These are phyloP conservation scores for Manis javanica DNA, from an alignment of 2,797 vertebrate genomes.

Conservation along the genomic window DNA sequence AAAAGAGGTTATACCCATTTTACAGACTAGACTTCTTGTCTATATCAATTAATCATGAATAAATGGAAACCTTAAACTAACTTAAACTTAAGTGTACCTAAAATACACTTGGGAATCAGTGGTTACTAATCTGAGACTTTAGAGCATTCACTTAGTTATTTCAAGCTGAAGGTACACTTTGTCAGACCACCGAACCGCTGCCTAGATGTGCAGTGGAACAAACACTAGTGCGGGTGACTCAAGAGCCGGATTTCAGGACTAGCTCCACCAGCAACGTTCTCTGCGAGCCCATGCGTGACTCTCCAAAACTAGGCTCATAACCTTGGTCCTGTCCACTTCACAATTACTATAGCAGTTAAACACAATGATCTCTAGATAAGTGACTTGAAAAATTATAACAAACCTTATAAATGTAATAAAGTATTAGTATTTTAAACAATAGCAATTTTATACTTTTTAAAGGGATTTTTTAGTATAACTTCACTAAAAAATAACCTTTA, in stretches of 20 bases:
- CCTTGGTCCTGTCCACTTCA: neutral
- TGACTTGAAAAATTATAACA: neutral
- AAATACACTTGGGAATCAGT: neutral
- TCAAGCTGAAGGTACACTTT: neutral
- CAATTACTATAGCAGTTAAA: constrained; percentile 9
- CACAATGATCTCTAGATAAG: neutral
- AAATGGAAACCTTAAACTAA: constrained; percentile 2
- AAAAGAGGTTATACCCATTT: neutral
- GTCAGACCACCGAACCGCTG: neutral
- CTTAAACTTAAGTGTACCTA: neutral
- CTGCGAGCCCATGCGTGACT: neutral
- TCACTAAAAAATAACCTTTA: neutral
- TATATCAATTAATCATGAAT: neutral
- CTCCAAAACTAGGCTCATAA: neutral
- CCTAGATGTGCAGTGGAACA: neutral
- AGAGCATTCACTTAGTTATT: neutral
- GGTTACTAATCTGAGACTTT: neutral
- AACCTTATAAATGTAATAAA: neutral
- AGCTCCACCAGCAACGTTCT: neutral
- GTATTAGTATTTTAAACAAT: constrained; percentile 12
- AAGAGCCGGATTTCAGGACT: neutral
- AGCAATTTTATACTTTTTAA: neutral
- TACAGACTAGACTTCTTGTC: neutral
- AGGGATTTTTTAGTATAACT: neutral
- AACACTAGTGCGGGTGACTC: neutral